Evolutionary conservation across 2,888 invertebrate genomes (phyloP), one percentile per base, ranked within the genome.

Genomic region (Sipha maydis): DNA sequence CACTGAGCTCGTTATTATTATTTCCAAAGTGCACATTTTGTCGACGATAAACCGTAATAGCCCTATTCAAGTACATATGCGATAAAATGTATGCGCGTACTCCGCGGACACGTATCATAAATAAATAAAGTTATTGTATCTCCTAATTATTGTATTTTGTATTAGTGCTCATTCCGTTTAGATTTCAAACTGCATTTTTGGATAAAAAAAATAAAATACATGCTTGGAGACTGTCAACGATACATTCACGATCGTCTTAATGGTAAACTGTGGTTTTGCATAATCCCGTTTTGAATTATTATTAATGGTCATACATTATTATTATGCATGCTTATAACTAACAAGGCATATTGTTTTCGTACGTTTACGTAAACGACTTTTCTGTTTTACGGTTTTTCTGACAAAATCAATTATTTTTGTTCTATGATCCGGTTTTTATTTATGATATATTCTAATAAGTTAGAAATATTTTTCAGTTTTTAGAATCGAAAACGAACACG

Each of bases 381-480:
- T 3, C 3, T 76, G 14, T 84, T 76, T 84, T 67, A 84, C 38
- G 41, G 41, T 25, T 75, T 61, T 76, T 25, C 7, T 31, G 38
- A 41, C 28, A 21, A 76, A 76, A 67, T 76, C 21, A 76, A 84
- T 61, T 67, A 76, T 41, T 61, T 38, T 25, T n/a, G 34, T 28
- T n/a, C 14, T 25, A 21, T 8, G 61, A 67, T 84, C 76, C 76
- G 76, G 76, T 84, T 84, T 41, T 34, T 85, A 78, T 85, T 69
- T 78, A 78, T 54, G 85, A 54, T 38, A 69, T 69, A 69, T 69
- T 69, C 21, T 69, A n/a, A 69, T 69, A 69, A 3, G 11, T 56
- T 17, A 48, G 34, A 69, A 85, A 78, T 77, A 78, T 28, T 48
- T 76, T 77, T 85, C 9, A 31, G 38, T 61, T 76, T 38, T 75